These are phyloP conservation scores for Reticulitermes lucifugus DNA, from an alignment of 2,888 invertebrate genomes.

Conservation along the genomic window DNA sequence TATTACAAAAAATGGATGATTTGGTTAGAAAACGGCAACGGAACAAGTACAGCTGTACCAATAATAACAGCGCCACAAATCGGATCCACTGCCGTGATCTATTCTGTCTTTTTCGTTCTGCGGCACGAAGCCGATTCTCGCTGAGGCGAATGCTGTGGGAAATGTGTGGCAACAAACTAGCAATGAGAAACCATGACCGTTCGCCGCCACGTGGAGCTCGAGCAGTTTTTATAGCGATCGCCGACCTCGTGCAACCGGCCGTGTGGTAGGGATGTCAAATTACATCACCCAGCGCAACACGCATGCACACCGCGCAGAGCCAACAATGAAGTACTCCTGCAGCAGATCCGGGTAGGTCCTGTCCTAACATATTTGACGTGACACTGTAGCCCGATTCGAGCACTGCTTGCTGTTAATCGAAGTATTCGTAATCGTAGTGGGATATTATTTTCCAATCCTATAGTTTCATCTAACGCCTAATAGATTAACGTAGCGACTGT, in stretches of 20 bases:
- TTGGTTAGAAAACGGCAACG: too few relatives aligned
- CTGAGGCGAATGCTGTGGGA: not conserved
- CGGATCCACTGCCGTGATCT: not conserved
- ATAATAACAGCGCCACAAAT: too few relatives aligned
- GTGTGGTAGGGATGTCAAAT: constrained; percentile 54
- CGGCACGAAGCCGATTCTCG: not conserved
- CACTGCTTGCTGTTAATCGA: too few relatives aligned
- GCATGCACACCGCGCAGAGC: constrained; percentile 16
- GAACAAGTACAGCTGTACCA: too few relatives aligned
- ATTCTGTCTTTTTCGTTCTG: not conserved
- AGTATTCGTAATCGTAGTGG: too few relatives aligned
- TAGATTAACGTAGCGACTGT: too few relatives aligned
- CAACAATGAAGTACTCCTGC: not conserved
- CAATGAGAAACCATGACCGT: constrained; percentile 44
- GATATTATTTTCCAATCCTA: too few relatives aligned
- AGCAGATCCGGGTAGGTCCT: constrained; percentile 8
- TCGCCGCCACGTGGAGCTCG: constrained; percentile 53
- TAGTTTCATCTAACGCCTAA: too few relatives aligned
- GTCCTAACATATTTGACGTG: not conserved
- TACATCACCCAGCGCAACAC: constrained; percentile 47
- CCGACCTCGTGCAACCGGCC: constrained; percentile 56
- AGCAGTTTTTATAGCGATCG: constrained; percentile 54
- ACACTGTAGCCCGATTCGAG: too few relatives aligned
- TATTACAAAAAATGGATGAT: too few relatives aligned
- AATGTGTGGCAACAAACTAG: constrained; percentile 26